phyloP scores from a whole-genome alignment of 2,113 vertebrate genomes.

The Lonchura striata region DNA sequence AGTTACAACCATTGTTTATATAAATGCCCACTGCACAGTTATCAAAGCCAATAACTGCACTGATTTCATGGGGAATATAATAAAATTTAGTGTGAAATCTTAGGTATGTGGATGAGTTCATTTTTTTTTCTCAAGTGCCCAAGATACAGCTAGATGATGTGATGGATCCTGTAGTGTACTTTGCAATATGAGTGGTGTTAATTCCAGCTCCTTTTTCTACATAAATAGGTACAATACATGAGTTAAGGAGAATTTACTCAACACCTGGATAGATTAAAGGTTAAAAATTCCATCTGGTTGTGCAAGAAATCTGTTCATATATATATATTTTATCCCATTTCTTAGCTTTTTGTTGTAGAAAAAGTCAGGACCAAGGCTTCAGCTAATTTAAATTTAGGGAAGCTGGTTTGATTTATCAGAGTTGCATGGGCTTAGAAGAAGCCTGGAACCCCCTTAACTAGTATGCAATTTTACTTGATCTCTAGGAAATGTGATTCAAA shows the following conservation, averaged over 20 bases:
- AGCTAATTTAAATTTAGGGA: not conserved
- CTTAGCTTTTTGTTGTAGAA: not conserved
- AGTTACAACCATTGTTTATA: not conserved
- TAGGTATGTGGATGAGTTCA: not conserved
- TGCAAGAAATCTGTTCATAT: not conserved
- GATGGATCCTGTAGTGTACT: not conserved
- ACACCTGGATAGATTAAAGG: not conserved
- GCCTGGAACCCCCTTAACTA: not conserved
- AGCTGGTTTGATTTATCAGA: not conserved
- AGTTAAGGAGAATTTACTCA: not conserved
- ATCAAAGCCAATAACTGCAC: not conserved
- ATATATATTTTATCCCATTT: not conserved
- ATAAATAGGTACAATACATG: not conserved
- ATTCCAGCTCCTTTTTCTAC: not conserved
- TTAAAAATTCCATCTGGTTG: not conserved
- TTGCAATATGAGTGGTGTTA: not conserved
- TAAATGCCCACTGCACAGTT: not conserved
- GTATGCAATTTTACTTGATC: not conserved
- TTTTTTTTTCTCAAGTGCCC: not conserved
- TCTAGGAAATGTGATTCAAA: slow-evolving; percentile 10
- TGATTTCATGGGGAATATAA: not conserved
- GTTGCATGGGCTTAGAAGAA: not conserved
- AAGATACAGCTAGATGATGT: not conserved
- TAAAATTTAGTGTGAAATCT: not conserved
- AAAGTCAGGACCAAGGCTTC: not conserved